Percentiles rank a stretch among this genome's conserved stretches.
phyloP scores from a whole-genome alignment of 2,888 invertebrate species.

The Temnothorax rugatulus region DNA sequence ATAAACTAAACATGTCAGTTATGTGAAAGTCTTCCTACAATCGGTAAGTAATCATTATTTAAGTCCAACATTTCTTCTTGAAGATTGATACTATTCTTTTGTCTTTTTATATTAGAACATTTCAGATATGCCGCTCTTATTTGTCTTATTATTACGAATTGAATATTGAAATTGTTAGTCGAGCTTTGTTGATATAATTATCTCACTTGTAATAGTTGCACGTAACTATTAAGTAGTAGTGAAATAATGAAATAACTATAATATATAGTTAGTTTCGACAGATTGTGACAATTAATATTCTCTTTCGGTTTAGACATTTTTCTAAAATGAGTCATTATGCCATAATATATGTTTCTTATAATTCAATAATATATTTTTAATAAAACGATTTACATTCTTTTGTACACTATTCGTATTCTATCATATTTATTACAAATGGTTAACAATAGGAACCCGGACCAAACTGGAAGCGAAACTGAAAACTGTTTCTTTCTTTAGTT shows the following conservation, averaged over 20 bases:
- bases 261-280: neutral
- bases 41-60: too few relatives aligned
- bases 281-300: neutral
- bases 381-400: neutral
- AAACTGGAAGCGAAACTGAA: too few relatives aligned
- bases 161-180: neutral
- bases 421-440: neutral
- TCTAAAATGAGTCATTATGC: neutral
- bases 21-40: too few relatives aligned
- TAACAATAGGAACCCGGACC: too few relatives aligned
- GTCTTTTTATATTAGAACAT: too few relatives aligned
- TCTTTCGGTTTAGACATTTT: neutral
- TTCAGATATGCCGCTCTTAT: too few relatives aligned
- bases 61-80: too few relatives aligned
- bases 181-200: neutral
- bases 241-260: neutral
- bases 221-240: neutral
- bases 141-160: too few relatives aligned
- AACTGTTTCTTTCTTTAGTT: too few relatives aligned
- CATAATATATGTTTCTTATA: neutral
- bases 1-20: too few relatives aligned
- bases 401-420: neutral
- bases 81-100: too few relatives aligned
- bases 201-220: neutral
- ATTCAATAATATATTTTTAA: neutral